These are phyloP conservation scores for Cavia aperea DNA, from an alignment of 2,113 vertebrate genomes.

Conservation along the genomic window DNA sequence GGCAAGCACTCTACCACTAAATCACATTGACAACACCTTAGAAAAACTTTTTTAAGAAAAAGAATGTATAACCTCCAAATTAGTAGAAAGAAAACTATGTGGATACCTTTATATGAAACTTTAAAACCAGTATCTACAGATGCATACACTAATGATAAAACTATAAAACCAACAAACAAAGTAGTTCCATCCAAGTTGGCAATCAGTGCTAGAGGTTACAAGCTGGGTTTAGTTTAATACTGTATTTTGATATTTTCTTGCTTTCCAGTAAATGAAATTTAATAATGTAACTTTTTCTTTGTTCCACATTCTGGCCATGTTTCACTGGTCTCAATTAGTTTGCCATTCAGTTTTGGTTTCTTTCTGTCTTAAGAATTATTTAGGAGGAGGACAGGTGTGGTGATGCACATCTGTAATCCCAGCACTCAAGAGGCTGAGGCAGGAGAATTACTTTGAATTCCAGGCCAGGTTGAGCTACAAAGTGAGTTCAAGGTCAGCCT, in stretches of 20 bases:
- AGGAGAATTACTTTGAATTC: neutral
- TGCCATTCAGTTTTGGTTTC: slow-evolving; percentile 8
- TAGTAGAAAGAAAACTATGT: neutral
- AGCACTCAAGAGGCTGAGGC: neutral
- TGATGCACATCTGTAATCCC: neutral
- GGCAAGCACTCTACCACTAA: neutral
- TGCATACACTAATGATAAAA: neutral
- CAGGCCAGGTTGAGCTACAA: neutral
- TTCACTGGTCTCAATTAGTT: neutral
- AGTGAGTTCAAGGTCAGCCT: neutral
- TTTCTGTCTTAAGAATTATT: slow-evolving; percentile 10
- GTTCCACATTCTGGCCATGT: neutral
- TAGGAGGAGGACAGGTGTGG: neutral
- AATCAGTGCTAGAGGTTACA: neutral
- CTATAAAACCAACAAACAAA: neutral
- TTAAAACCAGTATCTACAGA: neutral
- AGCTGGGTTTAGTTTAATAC: slow-evolving; percentile 6
- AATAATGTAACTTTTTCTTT: slow-evolving; percentile 22
- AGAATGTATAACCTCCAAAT: neutral
- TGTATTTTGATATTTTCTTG: slow-evolving; percentile 18
- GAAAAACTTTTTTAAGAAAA: neutral
- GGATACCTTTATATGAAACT: neutral
- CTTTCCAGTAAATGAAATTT: slow-evolving; percentile 4
- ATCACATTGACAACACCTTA: neutral
- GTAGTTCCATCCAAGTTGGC: neutral